Percentiles rank a stretch among this genome's conserved stretches.
Conservation (phyloP, 2,797 vertebrate species). For the Parauchenoglanis ngamensis region DNA sequence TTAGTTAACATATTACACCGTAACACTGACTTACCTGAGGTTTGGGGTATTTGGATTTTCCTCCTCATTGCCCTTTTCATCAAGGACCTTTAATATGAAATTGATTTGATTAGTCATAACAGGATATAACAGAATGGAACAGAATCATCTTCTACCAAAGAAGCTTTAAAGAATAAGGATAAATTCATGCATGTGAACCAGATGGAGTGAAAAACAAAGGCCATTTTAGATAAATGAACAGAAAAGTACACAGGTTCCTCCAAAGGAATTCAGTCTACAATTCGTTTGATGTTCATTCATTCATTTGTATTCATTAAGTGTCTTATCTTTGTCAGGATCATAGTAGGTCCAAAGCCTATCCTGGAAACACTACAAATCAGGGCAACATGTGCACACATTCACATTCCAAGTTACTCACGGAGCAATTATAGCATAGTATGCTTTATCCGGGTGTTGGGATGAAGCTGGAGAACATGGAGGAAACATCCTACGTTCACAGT, state of each 20-base stretch:
- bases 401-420: neutral
- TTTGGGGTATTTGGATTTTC: neutral
- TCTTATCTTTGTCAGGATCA: neutral
- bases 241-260: neutral
- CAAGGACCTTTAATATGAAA: too few species aligned
- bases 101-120: too few species aligned
- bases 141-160: neutral
- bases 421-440: neutral
- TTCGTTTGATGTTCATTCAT: neutral
- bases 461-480: neutral
- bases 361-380: neutral
- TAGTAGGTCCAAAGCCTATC: neutral
- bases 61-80: too few species aligned
- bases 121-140: neutral
- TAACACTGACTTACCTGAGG: slow-evolving; percentile 49
- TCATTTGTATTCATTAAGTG: neutral
- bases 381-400: neutral
- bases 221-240: neutral
- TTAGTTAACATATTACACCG: neutral
- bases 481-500: too few species aligned
- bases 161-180: neutral
- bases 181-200: neutral
- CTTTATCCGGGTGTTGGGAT: neutral
- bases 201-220: neutral
- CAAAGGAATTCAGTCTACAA: neutral